Conservation (phyloP, 2,113 vertebrate genomes). For the Pelobates fuscus region DNA sequence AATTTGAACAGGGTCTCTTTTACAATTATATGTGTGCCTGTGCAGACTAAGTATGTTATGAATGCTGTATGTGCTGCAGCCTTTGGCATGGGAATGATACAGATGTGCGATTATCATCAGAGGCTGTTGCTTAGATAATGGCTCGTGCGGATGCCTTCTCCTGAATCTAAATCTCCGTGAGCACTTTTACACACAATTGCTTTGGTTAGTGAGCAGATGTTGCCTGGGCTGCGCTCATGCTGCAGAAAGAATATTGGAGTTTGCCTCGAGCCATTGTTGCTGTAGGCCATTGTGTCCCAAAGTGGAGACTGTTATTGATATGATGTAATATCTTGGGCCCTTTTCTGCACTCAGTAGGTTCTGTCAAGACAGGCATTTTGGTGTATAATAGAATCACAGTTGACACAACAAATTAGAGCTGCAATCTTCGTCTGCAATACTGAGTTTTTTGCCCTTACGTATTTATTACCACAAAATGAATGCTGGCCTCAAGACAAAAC, state of each 20-base stretch:
- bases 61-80: no score
- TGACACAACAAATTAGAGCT: slow-evolving; percentile 12
- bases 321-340: slow-evolving; percentile 24
- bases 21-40: no score
- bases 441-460: background rate
- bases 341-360: background rate
- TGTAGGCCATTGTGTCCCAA: slow-evolving; percentile 17
- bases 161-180: background rate
- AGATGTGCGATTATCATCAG: background rate
- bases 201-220: slow-evolving; percentile 31
- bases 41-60: no score
- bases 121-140: background rate
- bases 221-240: slow-evolving; percentile 6
- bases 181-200: slow-evolving; percentile 19
- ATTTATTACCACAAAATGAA: background rate
- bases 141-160: background rate
- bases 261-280: slow-evolving; percentile 36
- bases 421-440: background rate
- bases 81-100: background rate
- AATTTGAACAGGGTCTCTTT: no score
- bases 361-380: background rate
- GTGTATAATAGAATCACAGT: background rate
- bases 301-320: slow-evolving; percentile 25
- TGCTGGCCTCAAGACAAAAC: background rate
- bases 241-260: background rate